Base-by-base conservation (phyloP, 2,797 vertebrate species). In the Salmo trutta region DNA sequence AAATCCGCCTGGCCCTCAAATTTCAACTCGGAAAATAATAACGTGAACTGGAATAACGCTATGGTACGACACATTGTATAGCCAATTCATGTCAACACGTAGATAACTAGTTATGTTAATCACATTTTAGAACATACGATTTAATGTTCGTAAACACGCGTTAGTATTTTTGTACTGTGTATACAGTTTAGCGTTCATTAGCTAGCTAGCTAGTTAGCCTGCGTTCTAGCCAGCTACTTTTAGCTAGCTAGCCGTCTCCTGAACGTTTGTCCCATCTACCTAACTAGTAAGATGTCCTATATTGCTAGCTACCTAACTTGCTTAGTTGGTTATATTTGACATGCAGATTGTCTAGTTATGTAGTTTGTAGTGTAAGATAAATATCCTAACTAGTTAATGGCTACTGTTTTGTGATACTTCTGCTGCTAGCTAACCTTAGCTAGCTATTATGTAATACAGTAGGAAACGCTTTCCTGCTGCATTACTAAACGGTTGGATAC, bases 1-100 rank as follows among this genome's bases (percentile, higher is more conserved):
- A 94, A 92, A 88, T 73, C 93, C 71, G 87, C 54, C 85, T 94
- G 93, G 93, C 91, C 93, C 88, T 87, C 91, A 74, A 84, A 86
- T 59, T 88, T 81, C 77, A 91, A 88, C 90, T 90, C 92, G 29
- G 91, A 85, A 79, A 90, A 88, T 86, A 90, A 88, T 54, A 84
- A 79, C 86, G 81, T 73, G 19, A 85, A 79, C 87, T 90, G 90
- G 85, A 88, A 77, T 52, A 90, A 82, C 88, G 88, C 82, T 0
- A 95, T 95, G 95, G 95, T 94, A 67, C 90, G 88, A 78, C 19
- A 41, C 19, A 33, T 41, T 52, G 77, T 71, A 31, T 67, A 36
- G 66, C 29, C 8, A 16, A 31, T 16, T 68, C 1, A 17, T 31
- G 33, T 33, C 65, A 67, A 29, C 10, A 67, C 16, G 66, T 10